phyloP scores from a whole-genome alignment of 2,113 vertebrate genomes.

The Canis aureus region DNA sequence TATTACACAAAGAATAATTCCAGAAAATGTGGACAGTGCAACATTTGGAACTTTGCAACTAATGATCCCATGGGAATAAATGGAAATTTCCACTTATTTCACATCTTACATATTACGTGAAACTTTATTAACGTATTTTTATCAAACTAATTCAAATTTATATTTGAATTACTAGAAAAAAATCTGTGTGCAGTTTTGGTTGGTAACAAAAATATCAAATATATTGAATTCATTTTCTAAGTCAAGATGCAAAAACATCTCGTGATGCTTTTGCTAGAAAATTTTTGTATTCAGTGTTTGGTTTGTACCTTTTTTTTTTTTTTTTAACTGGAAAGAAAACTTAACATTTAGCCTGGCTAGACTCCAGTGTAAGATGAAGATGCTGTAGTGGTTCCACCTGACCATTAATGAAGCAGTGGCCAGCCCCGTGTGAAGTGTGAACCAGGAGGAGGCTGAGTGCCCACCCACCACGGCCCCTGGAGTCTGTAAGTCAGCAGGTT shows the following conservation, averaged over 20 bases:
- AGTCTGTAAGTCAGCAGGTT: background rate
- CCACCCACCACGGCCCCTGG: background rate
- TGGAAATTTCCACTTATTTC: conserved; percentile 36
- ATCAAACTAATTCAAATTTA: conserved; percentile 57
- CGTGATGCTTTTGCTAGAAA: conserved; percentile 36
- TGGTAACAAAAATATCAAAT: conserved; percentile 8
- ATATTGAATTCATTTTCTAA: conserved; percentile 17
- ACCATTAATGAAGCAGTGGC: background rate
- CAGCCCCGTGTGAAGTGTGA: background rate
- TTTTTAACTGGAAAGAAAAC: conserved; percentile 28
- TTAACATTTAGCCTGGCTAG: conserved; percentile 46
- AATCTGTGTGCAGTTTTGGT: conserved; percentile 23
- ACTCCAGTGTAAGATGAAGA: conserved; percentile 5
- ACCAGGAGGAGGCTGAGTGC: background rate
- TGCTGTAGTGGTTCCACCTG: background rate
- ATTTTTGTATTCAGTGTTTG: conserved; percentile 59
- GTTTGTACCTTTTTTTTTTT: background rate
- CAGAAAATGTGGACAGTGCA: background rate
- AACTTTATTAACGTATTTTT: conserved; percentile 49
- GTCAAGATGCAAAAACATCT: conserved; percentile 37
- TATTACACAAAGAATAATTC: background rate
- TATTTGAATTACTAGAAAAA: conserved; percentile 37
- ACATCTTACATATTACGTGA: conserved; percentile 20
- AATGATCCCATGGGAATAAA: conserved; percentile 20
- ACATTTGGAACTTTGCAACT: background rate